These are phyloP conservation scores for Drosophila fungiperda DNA, from an alignment of 2,888 invertebrate species.

Conservation along the genomic window DNA sequence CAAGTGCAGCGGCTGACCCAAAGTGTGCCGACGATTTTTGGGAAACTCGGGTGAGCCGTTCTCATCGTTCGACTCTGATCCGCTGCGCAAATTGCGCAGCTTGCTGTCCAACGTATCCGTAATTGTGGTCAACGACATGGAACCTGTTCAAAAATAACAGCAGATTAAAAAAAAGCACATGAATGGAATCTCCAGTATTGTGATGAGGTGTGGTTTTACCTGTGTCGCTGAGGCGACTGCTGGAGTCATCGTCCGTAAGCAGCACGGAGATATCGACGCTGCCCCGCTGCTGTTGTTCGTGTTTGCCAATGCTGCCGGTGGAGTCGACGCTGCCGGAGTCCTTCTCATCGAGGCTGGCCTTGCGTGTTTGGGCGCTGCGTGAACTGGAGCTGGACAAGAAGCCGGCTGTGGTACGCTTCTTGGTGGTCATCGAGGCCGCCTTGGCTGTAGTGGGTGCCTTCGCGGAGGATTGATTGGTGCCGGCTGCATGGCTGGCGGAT, in stretches of 20 bases:
- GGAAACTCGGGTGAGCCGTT: constrained; percentile 85
- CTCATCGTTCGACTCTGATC: constrained; percentile 88
- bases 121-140: constrained; percentile 93
- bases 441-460: constrained; percentile 41
- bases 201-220: constrained; percentile 62
- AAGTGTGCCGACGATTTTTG: constrained; percentile 81
- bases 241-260: constrained; percentile 84
- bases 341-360: constrained; percentile 82
- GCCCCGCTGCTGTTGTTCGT: constrained; percentile 78
- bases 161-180: neutral
- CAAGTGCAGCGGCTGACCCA: constrained; percentile 84
- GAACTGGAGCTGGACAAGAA: constrained; percentile 45
- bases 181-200: too few species aligned
- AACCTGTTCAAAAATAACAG: constrained; percentile 86
- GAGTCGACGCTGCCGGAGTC: constrained; percentile 77
- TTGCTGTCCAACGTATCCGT: constrained; percentile 94
- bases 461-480: constrained; percentile 20
- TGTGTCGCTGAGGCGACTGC: constrained; percentile 84
- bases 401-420: constrained; percentile 62
- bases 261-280: constrained; percentile 83
- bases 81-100: constrained; percentile 90
- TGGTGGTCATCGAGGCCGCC: constrained; percentile 28
- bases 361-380: constrained; percentile 72
- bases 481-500: constrained; percentile 10
- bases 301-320: constrained; percentile 67